Base-by-base conservation (phyloP, 2,797 vertebrate species). In the Antrozous pallidus region DNA sequence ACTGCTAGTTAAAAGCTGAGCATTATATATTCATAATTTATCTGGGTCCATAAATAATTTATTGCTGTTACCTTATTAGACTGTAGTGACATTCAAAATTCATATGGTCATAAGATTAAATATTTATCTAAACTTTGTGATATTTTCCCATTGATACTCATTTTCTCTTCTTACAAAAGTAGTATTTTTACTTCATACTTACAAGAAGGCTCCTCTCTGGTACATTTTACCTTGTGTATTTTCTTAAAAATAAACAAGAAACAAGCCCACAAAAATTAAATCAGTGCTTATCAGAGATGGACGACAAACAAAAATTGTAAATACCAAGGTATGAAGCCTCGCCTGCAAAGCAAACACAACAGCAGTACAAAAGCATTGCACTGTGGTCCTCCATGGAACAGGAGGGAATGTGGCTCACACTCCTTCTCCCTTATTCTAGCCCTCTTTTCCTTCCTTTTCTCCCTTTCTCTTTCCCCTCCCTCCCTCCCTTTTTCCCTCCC, bases 191-290 rank as follows among this genome's bases (percentile, higher is more conserved):
- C 95, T 97, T 97, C 92, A 96, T 96, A 96, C 95, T 97, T 97
- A 96, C 96, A 97, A 96, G 95, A 96, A 96, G 90, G 91, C 85
- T 94, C 94, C 81, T 97, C 95, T 97, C 95, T 97, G 94, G 91
- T 96, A 97, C 93, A 95, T 97, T 97, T 97, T 97, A 96, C 96
- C 94, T 97, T 97, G 96, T 96, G 94, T 96, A 96, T 96, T 95
- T 96, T 96, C 95, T 97, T 96, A 91, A 97, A 97, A 97, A 96
- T 95, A 97, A 97, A 96, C 67, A 97, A 96, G 96, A 96, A 96
- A 97, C 91, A 97, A 96, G 93, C 96, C 95, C 96, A 97, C 93
- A 96, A 97, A 96, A 96, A 96, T 97, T 97, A 95, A 96, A 97
- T 97, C 96, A 96, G 95, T 96, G 95, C 94, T 97, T 96, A 93